Base-by-base conservation (phyloP, 2,113 vertebrate genomes). In the Nibea albiflora region DNA sequence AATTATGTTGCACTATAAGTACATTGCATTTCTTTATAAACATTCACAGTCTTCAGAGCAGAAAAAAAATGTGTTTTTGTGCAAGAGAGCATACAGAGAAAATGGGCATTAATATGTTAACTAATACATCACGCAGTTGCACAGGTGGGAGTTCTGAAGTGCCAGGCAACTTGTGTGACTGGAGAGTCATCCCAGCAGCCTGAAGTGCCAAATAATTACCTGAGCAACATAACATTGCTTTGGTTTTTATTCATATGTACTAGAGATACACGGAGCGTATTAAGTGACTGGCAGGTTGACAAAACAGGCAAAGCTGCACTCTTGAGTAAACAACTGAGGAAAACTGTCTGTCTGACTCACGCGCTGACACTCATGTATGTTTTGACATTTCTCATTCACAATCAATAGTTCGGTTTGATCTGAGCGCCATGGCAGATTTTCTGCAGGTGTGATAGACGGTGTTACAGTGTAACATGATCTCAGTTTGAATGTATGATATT, bases 341-440 rank as follows among this genome's bases (percentile, higher is more conserved):
- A 42, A 17, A 46, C 58, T 47, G 8, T 39, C 58, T 47, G 8
- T 39, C 31, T 69, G 26, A 73, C 46, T 77, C 24, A 47, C 17
- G 10, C 4, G 60, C 54, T 64, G 60, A 78, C 60, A 53, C 42
- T 11, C 19, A 10, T 47, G 58, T 47, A 14, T 66, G 28, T 77
- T 80, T 83, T 82, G 68, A 85, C 68, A 80, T 74, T 80, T 85
- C 39, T 69, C 26, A 78, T 76, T 89, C 49, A 76, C n/a, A 78
- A 70, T 87, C 73, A 87, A 28, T 63, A 54, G 54, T 80, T 81
- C 14, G 68, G 54, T 24, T 67, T 71, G 58, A 63, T 53, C 65
- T n/a, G 3, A 0, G 10, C 58, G 46, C 65, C 46, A 60, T 64
- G 44, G 61, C 64, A 60, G 20, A 49, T 49, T 42, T 69, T 69